Percentiles rank a stretch among this genome's conserved stretches.
Conservation (phyloP, 2,113 vertebrate genomes). For the Hoplias malabaricus region DNA sequence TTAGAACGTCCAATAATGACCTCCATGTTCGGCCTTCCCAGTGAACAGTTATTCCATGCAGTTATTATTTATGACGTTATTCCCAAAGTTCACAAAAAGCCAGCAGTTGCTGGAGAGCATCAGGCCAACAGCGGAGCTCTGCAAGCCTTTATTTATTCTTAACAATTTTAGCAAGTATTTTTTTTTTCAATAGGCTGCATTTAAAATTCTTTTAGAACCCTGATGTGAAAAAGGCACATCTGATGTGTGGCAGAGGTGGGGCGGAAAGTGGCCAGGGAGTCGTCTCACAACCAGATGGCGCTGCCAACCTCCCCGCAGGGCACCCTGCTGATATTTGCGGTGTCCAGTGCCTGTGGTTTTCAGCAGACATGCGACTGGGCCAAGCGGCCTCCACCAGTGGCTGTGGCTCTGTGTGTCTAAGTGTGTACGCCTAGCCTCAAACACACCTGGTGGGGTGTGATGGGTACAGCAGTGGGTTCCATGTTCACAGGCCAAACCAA, state of each 20-base stretch:
- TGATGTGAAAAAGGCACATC: background rate
- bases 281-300: slow-evolving; percentile 46
- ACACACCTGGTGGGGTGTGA: slow-evolving; percentile 59
- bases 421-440: slow-evolving; percentile 50
- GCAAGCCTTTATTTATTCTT: too few relatives aligned
- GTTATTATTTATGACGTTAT: too few relatives aligned
- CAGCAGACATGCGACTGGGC: slow-evolving; percentile 65
- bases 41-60: too few relatives aligned
- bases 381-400: slow-evolving; percentile 42
- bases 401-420: slow-evolving; percentile 17
- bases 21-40: too few relatives aligned
- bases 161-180: too few relatives aligned
- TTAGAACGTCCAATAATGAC: too few relatives aligned
- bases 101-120: background rate
- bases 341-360: slow-evolving; percentile 69
- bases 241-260: slow-evolving; percentile 2
- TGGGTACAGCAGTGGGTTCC: slow-evolving; percentile 30
- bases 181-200: too few relatives aligned
- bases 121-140: too few relatives aligned
- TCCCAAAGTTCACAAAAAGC: background rate
- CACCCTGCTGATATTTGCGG: slow-evolving; percentile 60
- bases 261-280: slow-evolving; percentile 25
- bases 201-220: too few relatives aligned
- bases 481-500: slow-evolving; percentile 28
- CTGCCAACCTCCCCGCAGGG: slow-evolving; percentile 50